These are phyloP conservation scores for Pseudomyrmex flavicornis DNA, from an alignment of 1,140 invertebrate species.

Conservation along the genomic window DNA sequence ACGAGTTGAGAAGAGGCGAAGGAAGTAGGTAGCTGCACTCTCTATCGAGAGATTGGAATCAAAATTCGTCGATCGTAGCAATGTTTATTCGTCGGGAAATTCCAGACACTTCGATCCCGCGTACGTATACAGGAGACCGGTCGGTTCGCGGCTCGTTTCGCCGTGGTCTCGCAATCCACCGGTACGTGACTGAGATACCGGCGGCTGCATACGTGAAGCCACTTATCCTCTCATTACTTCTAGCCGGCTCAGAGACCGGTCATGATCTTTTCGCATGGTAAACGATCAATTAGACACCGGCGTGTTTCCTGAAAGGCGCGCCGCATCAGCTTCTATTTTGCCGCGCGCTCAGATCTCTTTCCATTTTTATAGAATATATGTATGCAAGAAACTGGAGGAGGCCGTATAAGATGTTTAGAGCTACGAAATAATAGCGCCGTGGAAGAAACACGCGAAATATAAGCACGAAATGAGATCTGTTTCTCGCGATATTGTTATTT, in stretches of 20 bases:
- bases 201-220: background rate
- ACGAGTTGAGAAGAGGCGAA: background rate
- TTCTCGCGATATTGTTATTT: slow-evolving; percentile 21
- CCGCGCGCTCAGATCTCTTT: background rate
- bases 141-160: slow-evolving; percentile 70
- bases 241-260: slow-evolving; percentile 10
- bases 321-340: background rate
- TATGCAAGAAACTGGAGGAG: background rate
- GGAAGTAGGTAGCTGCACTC: slow-evolving; percentile 18
- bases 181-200: slow-evolving; percentile 71
- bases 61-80: slow-evolving; percentile 1
- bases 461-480: slow-evolving; percentile 29
- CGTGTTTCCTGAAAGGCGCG: background rate
- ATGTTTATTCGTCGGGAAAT: slow-evolving; percentile 58
- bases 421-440: slow-evolving; percentile 4
- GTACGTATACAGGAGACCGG: background rate
- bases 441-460: background rate
- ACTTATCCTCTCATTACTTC: slow-evolving; percentile 67
- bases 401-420: background rate
- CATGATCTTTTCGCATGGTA: slow-evolving; percentile 24
- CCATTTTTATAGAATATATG: slow-evolving; percentile 15
- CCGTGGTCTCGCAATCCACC: slow-evolving; percentile 61
- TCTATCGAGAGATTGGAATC: slow-evolving; percentile 13
- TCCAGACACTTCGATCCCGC: slow-evolving; percentile 56
- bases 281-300: slow-evolving; percentile 15